These are phyloP conservation scores for Epirrita christyi DNA, from an alignment of 2,888 invertebrate genomes.

Conservation along the genomic window DNA sequence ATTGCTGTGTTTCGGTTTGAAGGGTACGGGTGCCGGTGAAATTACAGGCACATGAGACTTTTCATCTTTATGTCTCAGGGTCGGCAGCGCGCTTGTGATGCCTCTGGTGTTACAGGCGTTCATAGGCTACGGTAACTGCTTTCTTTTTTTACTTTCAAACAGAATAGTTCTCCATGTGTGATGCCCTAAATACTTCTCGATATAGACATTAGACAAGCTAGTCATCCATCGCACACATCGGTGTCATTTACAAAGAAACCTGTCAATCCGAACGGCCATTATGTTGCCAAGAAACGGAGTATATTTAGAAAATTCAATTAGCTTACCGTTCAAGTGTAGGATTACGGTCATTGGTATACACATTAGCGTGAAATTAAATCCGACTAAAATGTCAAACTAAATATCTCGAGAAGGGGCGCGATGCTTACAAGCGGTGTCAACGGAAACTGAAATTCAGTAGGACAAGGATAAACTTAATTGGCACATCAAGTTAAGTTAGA, in stretches of 20 bases:
- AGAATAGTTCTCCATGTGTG: constrained; percentile 10
- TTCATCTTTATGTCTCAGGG: too few species aligned
- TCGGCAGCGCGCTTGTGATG: too few species aligned
- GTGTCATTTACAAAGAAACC: constrained; percentile 57
- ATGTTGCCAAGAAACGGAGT: constrained; percentile 50
- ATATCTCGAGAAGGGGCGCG: neutral
- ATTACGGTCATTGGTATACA: constrained; percentile 33
- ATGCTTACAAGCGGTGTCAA: too few species aligned
- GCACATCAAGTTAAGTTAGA: too few species aligned
- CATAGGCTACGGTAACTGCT: too few species aligned
- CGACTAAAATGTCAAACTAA: constrained; percentile 18
- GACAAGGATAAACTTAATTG: too few species aligned
- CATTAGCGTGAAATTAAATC: constrained; percentile 31
- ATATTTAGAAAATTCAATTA: constrained; percentile 69
- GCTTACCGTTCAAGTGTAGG: constrained; percentile 56
- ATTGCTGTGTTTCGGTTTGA: too few species aligned
- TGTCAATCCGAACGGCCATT: constrained; percentile 52
- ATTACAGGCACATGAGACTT: too few species aligned
- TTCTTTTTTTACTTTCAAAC: too few species aligned
- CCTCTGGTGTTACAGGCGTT: too few species aligned
- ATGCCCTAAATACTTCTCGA: constrained; percentile 35
- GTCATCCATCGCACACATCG: constrained; percentile 25
- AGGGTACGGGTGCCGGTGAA: too few species aligned
- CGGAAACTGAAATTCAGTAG: too few species aligned
- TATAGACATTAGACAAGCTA: constrained; percentile 37